Percentiles rank a stretch among this genome's conserved stretches.
phyloP scores from a whole-genome alignment of 2,113 vertebrate genomes.

The Merops nubicus region DNA sequence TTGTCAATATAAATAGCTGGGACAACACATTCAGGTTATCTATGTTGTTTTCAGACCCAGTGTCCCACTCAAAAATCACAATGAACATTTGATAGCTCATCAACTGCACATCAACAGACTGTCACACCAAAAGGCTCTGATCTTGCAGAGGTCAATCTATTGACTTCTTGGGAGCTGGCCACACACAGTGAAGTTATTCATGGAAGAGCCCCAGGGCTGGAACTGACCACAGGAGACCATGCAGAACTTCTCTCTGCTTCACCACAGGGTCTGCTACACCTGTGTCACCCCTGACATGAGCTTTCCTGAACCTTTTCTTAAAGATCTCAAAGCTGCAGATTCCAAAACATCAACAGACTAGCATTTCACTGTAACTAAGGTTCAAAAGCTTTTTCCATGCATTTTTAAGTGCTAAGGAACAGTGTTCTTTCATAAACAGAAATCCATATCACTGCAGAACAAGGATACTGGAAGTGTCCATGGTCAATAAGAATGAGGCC shows the following conservation, averaged over 20 bases:
- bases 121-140: background rate
- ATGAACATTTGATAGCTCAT: background rate
- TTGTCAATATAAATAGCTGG: background rate
- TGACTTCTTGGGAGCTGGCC: background rate
- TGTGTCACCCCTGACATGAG: rapidly evolving
- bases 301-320: background rate
- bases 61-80: background rate
- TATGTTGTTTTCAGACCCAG: background rate
- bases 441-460: background rate
- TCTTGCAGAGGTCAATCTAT: background rate
- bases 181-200: background rate
- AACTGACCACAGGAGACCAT: background rate
- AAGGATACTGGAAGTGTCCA: conserved; percentile 99
- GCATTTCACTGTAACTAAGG: background rate
- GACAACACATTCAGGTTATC: background rate
- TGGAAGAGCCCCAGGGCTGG: background rate
- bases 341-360: background rate
- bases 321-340: background rate
- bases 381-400: background rate
- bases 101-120: background rate
- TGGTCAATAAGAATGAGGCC: conserved; percentile 95
- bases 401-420: background rate
- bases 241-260: background rate
- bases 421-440: background rate
- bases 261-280: background rate